phyloP scores from a whole-genome alignment of 1,140 invertebrate genomes.

The Magallana ariakensis region DNA sequence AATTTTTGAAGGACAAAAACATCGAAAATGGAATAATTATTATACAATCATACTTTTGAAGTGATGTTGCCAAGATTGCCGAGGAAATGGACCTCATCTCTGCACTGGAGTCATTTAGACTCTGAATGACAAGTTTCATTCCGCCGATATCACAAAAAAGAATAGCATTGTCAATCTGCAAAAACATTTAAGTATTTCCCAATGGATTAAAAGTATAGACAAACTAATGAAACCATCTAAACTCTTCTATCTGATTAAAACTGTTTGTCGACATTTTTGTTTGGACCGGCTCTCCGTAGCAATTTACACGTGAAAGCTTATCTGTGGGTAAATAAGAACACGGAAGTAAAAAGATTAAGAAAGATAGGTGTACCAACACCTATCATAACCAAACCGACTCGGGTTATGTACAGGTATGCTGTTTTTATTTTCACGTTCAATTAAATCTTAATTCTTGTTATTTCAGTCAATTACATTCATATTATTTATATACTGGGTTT shows the following conservation, averaged over 20 bases:
- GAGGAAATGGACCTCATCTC: constrained; percentile 83
- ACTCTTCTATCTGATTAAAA: too few species aligned
- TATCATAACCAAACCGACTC: too few species aligned
- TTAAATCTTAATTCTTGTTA: too few species aligned
- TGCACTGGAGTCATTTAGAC: constrained; percentile 84
- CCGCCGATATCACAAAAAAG: constrained; percentile 86
- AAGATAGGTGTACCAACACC: background rate
- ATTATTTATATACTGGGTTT: too few species aligned
- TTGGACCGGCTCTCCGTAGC: background rate
- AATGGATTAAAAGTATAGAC: too few species aligned
- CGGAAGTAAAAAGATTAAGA: background rate
- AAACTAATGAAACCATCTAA: too few species aligned
- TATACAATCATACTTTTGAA: constrained; percentile 74
- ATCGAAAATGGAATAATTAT: background rate
- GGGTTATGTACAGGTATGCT: too few species aligned
- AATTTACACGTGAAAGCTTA: background rate
- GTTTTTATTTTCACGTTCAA: too few species aligned
- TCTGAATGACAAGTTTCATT: constrained; percentile 82
- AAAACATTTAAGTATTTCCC: too few species aligned
- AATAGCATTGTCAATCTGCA: constrained; percentile 86
- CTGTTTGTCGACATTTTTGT: background rate
- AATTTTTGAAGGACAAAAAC: background rate
- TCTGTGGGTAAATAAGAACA: background rate
- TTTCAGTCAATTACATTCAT: too few species aligned
- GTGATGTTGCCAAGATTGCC: constrained; percentile 84